phyloP scores from a whole-genome alignment of 2,888 invertebrate genomes.

The Agrotis puta region DNA sequence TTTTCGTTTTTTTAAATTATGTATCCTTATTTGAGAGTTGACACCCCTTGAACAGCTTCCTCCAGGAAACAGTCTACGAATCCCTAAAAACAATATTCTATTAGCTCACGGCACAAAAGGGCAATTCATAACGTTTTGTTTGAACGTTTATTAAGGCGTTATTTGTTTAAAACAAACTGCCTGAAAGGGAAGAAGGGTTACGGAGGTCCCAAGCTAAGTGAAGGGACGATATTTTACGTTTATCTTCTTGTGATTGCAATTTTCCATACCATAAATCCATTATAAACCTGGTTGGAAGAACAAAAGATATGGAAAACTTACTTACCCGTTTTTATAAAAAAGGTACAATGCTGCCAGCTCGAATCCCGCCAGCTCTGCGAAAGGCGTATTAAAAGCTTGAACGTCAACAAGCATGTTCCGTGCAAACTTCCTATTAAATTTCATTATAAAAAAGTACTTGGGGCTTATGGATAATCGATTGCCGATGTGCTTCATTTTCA shows the following conservation, averaged over 20 bases:
- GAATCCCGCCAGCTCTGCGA: slow-evolving; percentile 25
- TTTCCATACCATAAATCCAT: slow-evolving; percentile 46
- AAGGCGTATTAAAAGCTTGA: slow-evolving; percentile 44
- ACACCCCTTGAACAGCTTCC: neutral
- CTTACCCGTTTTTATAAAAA: slow-evolving; percentile 26
- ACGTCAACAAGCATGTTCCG: slow-evolving; percentile 48
- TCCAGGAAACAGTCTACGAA: slow-evolving; percentile 14
- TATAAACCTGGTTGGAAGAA: slow-evolving; percentile 32
- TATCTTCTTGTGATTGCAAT: slow-evolving; percentile 48
- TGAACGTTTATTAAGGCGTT: slow-evolving; percentile 68
- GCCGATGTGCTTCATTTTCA: slow-evolving; percentile 11
- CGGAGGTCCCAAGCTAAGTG: slow-evolving; percentile 33
- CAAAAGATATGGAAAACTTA: slow-evolving; percentile 42
- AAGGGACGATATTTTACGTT: slow-evolving; percentile 54
- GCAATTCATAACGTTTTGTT: slow-evolving; percentile 76
- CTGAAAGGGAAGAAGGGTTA: slow-evolving; percentile 56
- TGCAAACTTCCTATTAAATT: slow-evolving; percentile 47
- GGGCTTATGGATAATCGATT: slow-evolving; percentile 43
- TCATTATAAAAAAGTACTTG: slow-evolving; percentile 43
- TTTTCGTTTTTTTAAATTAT: too few relatives aligned
- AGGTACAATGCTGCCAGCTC: slow-evolving; percentile 3
- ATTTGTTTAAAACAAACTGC: slow-evolving; percentile 72
- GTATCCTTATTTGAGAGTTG: neutral
- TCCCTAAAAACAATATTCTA: slow-evolving; percentile 56
- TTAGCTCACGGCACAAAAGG: slow-evolving; percentile 72